Evolutionary conservation across 2,797 vertebrate species (phyloP).

Genomic region (Ceyx erithaca): DNA sequence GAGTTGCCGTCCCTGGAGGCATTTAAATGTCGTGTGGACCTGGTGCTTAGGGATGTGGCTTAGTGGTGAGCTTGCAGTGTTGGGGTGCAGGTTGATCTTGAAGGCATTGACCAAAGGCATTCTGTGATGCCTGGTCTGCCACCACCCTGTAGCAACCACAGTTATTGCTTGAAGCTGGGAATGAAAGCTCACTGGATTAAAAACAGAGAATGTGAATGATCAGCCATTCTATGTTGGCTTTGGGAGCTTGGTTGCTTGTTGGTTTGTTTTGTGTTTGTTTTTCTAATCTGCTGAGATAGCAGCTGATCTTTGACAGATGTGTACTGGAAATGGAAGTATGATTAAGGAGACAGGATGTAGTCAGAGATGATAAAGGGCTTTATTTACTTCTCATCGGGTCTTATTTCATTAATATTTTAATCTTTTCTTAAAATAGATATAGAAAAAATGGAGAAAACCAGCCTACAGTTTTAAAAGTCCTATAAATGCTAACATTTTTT

Average conservation of each 20-base stretch:
- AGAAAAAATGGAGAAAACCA: background rate
- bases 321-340: background rate
- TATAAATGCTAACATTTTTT: background rate
- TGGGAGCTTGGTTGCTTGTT: background rate
- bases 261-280: background rate
- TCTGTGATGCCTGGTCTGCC: too few relatives aligned
- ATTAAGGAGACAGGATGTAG: background rate
- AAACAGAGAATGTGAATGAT: background rate
- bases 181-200: background rate
- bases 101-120: too few relatives aligned
- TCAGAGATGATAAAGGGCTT: background rate
- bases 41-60: too few relatives aligned
- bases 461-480: background rate
- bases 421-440: background rate
- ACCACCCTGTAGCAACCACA: too few relatives aligned
- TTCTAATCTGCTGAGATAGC: background rate
- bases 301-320: background rate
- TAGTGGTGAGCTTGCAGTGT: too few relatives aligned
- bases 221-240: background rate
- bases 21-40: too few relatives aligned
- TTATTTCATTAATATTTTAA: background rate
- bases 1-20: too few relatives aligned
- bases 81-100: too few relatives aligned
- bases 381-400: constrained; percentile 11
- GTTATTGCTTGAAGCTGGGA: too few relatives aligned